Conservation (phyloP, 2,888 invertebrate species). For the Oligia fasciuncula region DNA sequence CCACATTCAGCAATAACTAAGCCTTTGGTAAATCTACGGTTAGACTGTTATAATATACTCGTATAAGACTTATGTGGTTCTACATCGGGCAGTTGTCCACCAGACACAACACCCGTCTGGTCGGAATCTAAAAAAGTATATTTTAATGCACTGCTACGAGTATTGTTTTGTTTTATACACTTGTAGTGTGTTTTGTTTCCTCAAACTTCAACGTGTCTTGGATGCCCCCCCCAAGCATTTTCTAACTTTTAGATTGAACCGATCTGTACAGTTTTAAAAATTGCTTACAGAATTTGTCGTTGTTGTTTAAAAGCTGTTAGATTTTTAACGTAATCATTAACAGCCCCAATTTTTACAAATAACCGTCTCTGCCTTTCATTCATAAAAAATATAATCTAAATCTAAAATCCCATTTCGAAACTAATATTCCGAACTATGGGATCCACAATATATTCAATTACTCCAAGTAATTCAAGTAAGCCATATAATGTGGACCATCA, state of each 20-base stretch:
- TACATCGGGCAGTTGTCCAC: too few species aligned
- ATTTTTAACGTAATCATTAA: neutral
- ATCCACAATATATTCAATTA: conserved; percentile 60
- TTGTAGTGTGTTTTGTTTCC: neutral
- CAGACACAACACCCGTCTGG: too few species aligned
- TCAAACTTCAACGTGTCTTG: neutral
- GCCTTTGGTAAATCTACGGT: conserved; percentile 16
- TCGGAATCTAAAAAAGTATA: neutral
- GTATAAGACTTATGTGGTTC: conserved; percentile 4
- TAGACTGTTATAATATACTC: neutral
- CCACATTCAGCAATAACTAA: conserved; percentile 43
- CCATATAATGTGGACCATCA: conserved; percentile 82
- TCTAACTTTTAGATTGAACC: neutral
- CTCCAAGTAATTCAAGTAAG: conserved; percentile 77
- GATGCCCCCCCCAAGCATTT: accelerated
- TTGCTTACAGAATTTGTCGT: neutral
- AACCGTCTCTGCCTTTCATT: neutral
- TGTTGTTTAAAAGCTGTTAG: neutral
- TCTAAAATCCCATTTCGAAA: conserved; percentile 16
- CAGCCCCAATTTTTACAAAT: neutral
- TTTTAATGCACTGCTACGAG: neutral
- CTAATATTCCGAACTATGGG: conserved; percentile 29
- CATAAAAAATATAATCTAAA: conserved; percentile 7
- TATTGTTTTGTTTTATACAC: neutral
- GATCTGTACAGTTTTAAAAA: neutral